These are phyloP conservation scores for Rugalucina vietnamica DNA, from an alignment of 2,888 invertebrate genomes.

Conservation along the genomic window DNA sequence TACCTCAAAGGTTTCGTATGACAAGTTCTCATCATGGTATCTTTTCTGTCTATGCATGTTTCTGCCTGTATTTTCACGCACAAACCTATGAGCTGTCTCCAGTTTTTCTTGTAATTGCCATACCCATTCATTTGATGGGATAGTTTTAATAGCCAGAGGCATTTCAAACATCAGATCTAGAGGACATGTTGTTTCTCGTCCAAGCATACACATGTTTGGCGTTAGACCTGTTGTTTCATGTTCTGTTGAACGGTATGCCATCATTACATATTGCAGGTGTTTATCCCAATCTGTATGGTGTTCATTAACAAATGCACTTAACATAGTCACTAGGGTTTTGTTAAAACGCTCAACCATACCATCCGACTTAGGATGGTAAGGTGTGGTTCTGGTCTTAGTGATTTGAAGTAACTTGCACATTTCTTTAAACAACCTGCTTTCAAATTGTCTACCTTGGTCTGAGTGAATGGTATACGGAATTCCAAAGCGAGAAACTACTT, in stretches of 20 bases:
- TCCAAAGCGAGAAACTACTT: constrained; percentile 19
- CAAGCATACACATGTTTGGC: constrained; percentile 38
- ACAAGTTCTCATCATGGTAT: no score
- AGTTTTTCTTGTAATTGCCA: constrained; percentile 41
- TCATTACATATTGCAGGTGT: constrained; percentile 32
- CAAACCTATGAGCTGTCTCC: constrained; percentile 31
- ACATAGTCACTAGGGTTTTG: constrained; percentile 41
- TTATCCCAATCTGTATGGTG: constrained; percentile 53
- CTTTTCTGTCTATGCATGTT: constrained; percentile 32
- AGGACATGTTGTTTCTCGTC: constrained; percentile 27
- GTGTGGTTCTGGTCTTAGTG: no score
- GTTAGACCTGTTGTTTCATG: constrained; percentile 43
- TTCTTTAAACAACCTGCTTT: no score
- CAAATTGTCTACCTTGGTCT: no score
- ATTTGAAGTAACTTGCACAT: no score
- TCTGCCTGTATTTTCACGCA: constrained; percentile 12
- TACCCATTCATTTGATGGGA: constrained; percentile 32
- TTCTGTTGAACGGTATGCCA: constrained; percentile 39
- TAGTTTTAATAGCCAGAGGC: constrained; percentile 6
- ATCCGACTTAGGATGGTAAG: no score
- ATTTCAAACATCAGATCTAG: no score
- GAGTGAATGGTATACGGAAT: neutral
- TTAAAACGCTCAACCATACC: no score
- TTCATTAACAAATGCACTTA: constrained; percentile 35
- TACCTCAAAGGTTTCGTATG: constrained; percentile 10